These are phyloP conservation scores for Danionella cerebrum DNA, from an alignment of 2,113 vertebrate genomes.

Conservation along the genomic window DNA sequence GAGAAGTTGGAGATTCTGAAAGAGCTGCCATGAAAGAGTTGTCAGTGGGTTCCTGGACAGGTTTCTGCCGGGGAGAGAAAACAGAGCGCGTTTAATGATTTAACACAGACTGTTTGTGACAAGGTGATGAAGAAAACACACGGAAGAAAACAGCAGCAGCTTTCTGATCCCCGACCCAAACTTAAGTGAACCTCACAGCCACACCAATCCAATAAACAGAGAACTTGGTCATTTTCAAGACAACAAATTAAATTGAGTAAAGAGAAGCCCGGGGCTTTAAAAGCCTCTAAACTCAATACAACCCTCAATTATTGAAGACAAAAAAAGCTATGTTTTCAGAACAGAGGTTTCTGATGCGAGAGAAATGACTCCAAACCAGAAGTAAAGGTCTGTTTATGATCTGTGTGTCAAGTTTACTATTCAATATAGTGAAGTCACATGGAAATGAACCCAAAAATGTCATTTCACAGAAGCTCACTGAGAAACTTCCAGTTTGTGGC, in stretches of 20 bases:
- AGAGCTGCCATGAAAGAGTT: conserved; percentile 81
- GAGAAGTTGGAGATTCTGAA: conserved; percentile 77
- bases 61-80: conserved; percentile 61
- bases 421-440: not conserved
- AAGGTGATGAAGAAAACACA: conserved; percentile 29
- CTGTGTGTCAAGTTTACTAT: conserved; percentile 1
- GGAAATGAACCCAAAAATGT: not conserved
- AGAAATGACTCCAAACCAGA: conserved; percentile 4
- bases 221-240: conserved; percentile 42
- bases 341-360: conserved; percentile 5
- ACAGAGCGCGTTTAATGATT: not conserved
- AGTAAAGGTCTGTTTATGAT: not conserved
- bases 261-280: conserved; percentile 24
- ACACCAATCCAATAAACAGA: conserved; percentile 34
- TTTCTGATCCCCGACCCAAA: too few relatives aligned
- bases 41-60: conserved; percentile 80
- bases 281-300: conserved; percentile 36
- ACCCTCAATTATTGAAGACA: conserved; percentile 7
- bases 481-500: too few relatives aligned
- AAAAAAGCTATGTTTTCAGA: conserved; percentile 20
- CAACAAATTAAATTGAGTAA: conserved; percentile 41
- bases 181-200: not conserved
- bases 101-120: not conserved
- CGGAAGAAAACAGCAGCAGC: not conserved
- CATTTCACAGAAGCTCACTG: too few relatives aligned